A percentile compares a stretch with the other conserved stretches of the same genome.
Evolutionary conservation across 2,888 invertebrate species (phyloP).

Genomic region (Actias luna): DNA sequence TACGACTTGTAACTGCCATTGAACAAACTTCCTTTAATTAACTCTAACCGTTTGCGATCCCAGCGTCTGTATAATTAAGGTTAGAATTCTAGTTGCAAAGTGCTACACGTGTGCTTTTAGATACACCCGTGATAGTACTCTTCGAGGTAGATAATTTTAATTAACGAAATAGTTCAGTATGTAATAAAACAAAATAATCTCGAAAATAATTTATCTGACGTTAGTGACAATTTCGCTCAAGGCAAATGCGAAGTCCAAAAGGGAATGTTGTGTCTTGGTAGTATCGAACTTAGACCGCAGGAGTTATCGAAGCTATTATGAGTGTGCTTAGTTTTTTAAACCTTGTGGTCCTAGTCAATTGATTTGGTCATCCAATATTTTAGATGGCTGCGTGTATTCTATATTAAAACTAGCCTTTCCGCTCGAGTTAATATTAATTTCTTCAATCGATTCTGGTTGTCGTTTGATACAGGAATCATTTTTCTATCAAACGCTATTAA

Average conservation of each 20-base stretch:
- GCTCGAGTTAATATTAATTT: too few relatives aligned
- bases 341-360: too few relatives aligned
- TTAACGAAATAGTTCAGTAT: not conserved
- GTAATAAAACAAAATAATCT: not conserved
- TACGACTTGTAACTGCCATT: slow-evolving; percentile 13
- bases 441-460: too few relatives aligned
- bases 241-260: not conserved
- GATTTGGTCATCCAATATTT: too few relatives aligned
- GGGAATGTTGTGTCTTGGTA: too few relatives aligned
- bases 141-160: not conserved
- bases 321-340: too few relatives aligned
- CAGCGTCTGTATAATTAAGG: slow-evolving; percentile 4
- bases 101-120: not conserved
- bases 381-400: too few relatives aligned
- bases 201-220: not conserved
- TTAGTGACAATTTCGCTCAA: not conserved
- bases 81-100: slow-evolving; percentile 5
- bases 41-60: not conserved
- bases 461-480: too few relatives aligned
- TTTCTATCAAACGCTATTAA: too few relatives aligned
- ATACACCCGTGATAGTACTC: not conserved
- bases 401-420: too few relatives aligned
- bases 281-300: too few relatives aligned
- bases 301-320: too few relatives aligned
- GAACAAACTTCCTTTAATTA: slow-evolving; percentile 9